A percentile compares a stretch with the other conserved stretches of the same genome.
Conservation (phyloP, 2,888 invertebrate species). For the Ophion obscuratus region DNA sequence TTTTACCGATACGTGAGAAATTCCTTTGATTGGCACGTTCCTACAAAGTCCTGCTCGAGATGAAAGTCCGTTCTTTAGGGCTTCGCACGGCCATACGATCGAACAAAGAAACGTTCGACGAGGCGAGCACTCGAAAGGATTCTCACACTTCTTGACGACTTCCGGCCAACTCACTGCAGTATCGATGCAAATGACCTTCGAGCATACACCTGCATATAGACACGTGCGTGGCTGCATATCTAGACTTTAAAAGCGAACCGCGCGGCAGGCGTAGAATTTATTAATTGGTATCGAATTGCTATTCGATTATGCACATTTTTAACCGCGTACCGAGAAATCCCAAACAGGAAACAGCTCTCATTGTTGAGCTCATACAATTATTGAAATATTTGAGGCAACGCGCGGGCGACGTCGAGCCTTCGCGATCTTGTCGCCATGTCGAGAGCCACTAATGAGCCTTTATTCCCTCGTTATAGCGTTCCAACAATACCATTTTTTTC, state of each 20-base stretch:
- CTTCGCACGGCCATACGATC: not conserved
- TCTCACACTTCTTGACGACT: constrained; percentile 46
- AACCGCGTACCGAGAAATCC: constrained; percentile 47
- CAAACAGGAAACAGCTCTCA: constrained; percentile 44
- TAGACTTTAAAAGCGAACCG: not conserved
- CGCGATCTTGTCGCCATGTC: constrained; percentile 17
- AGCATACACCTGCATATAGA: not conserved
- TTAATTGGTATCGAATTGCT: constrained; percentile 22
- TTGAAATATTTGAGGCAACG: constrained; percentile 42
- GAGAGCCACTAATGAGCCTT: constrained; percentile 27
- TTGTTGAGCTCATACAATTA: constrained; percentile 32
- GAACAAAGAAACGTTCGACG: constrained; percentile 33
- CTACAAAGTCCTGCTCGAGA: not conserved
- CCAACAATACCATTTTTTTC: constrained; percentile 42
- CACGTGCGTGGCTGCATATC: not conserved
- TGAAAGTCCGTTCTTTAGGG: not conserved
- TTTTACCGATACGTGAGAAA: too few species aligned
- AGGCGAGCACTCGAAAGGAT: constrained; percentile 45
- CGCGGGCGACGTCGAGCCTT: constrained; percentile 48
- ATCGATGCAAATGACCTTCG: constrained; percentile 54
- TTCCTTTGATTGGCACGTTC: too few species aligned
- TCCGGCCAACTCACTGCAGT: constrained; percentile 53
- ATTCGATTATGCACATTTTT: constrained; percentile 58
- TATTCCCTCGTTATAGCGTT: constrained; percentile 59
- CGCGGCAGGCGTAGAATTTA: constrained; percentile 9